These are phyloP conservation scores for Urophycis tenuis DNA, from an alignment of 2,797 vertebrate species.

Conservation along the genomic window DNA sequence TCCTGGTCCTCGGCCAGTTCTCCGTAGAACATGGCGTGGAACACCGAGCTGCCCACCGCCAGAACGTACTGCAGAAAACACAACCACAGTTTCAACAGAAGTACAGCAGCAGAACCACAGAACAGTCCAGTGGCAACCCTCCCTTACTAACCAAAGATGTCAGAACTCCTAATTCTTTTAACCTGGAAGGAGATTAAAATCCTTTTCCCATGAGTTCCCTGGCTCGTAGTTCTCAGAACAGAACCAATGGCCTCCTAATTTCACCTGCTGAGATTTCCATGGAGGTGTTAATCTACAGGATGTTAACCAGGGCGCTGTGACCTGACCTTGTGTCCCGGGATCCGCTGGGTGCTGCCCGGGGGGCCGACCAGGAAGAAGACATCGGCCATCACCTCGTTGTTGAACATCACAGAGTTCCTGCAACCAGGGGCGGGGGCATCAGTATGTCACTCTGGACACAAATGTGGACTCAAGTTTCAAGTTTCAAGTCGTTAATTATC, in stretches of 20 bases:
- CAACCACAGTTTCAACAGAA: background rate
- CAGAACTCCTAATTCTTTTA: too few species aligned
- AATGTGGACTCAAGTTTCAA: too few species aligned
- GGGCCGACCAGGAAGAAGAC: conserved; percentile 97
- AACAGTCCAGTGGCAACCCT: too few species aligned
- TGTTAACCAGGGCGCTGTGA: background rate
- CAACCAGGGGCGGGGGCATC: background rate
- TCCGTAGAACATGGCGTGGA: conserved; percentile 99
- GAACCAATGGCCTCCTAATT: too few species aligned
- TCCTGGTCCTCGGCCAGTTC: conserved; percentile 97
- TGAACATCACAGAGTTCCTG: conserved; percentile 99
- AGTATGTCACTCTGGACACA: background rate
- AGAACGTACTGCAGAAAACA: conserved; percentile 81
- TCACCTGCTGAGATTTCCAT: too few species aligned
- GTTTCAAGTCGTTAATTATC: too few species aligned
- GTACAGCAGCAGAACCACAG: background rate
- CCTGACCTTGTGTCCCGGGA: conserved; percentile 95
- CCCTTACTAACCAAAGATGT: too few species aligned
- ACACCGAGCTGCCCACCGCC: conserved; percentile 97
- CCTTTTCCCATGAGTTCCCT: too few species aligned
- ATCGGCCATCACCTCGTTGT: conserved; percentile 99
- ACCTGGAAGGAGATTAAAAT: too few species aligned
- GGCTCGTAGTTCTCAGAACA: too few species aligned
- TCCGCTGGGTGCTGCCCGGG: conserved; percentile 86
- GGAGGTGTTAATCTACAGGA: too few species aligned